These are phyloP conservation scores for Clistopyga incitator DNA, from an alignment of 2,888 invertebrate species.

Conservation along the genomic window DNA sequence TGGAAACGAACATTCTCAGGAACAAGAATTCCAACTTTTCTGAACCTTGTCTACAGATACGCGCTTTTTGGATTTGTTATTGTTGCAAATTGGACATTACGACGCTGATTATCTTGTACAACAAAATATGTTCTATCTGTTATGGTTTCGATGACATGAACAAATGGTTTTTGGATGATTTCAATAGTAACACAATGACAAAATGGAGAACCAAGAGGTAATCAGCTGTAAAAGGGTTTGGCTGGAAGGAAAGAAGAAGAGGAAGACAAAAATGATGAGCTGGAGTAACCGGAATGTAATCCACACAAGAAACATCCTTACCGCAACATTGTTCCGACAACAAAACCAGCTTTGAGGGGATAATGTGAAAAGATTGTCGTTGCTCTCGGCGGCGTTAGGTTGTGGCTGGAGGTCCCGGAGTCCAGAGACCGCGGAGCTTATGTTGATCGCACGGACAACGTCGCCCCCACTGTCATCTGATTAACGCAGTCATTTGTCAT, in stretches of 20 bases:
- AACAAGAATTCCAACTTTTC: neutral
- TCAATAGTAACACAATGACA: no score
- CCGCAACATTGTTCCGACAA: constrained; percentile 21
- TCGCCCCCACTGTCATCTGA: constrained; percentile 75
- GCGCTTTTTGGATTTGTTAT: neutral
- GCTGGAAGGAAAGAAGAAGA: neutral
- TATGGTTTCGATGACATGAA: no score
- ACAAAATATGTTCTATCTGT: no score
- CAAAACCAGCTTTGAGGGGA: constrained; percentile 22
- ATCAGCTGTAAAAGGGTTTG: neutral
- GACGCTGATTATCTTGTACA: no score
- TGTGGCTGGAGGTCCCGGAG: constrained; percentile 19
- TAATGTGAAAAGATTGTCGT: constrained; percentile 22
- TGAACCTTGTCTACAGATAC: neutral
- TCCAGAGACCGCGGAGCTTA: constrained; percentile 16
- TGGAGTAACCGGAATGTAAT: neutral
- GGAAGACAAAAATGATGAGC: neutral
- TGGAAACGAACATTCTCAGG: neutral
- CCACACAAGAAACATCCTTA: constrained; percentile 4
- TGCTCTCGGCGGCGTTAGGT: neutral
- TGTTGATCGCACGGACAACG: constrained; percentile 67
- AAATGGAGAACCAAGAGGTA: neutral
- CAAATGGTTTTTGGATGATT: no score
- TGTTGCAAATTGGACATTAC: no score
- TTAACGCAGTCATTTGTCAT: constrained; percentile 80